Conservation (phyloP, 1,140 invertebrate species). For the Dendroctonus valens region DNA sequence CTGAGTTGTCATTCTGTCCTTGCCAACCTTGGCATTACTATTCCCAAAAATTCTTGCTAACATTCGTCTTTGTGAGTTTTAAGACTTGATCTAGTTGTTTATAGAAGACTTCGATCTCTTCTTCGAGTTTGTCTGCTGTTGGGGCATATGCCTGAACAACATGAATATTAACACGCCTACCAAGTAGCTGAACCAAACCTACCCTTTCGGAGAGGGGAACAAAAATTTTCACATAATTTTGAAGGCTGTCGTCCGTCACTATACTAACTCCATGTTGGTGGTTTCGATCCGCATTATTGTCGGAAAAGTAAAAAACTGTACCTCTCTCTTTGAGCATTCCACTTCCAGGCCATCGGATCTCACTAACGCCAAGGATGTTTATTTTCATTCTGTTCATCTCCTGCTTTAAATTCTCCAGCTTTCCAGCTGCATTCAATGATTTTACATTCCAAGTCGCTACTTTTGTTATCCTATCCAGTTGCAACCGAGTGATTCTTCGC, state of each 20-base stretch:
- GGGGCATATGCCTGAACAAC: constrained; percentile 20
- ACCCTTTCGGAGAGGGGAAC: constrained; percentile 10
- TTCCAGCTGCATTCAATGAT: too few relatives aligned
- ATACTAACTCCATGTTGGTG: constrained; percentile 14
- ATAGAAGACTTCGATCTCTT: constrained; percentile 16
- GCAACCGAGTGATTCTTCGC: too few relatives aligned
- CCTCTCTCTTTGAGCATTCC: constrained; percentile 2
- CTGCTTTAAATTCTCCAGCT: too few relatives aligned
- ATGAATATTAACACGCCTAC: constrained; percentile 1
- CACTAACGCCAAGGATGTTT: constrained; percentile 10
- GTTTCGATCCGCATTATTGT: constrained; percentile 1
- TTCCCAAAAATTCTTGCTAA: constrained; percentile 16
- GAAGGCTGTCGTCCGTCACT: background rate
- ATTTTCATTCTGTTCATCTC: constrained; percentile 24
- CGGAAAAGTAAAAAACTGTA: constrained; percentile 19
- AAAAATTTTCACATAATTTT: constrained; percentile 11
- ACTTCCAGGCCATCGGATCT: constrained; percentile 13
- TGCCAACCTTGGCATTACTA: constrained; percentile 11
- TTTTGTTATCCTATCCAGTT: too few relatives aligned
- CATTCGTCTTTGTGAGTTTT: constrained; percentile 13
- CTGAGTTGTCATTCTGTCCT: background rate
- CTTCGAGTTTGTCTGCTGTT: constrained; percentile 20
- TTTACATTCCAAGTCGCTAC: too few relatives aligned
- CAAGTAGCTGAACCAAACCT: constrained; percentile 10
- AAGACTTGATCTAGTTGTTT: constrained; percentile 4